Conservation (phyloP, 2,888 invertebrate genomes). For the Lycaena phlaeas region DNA sequence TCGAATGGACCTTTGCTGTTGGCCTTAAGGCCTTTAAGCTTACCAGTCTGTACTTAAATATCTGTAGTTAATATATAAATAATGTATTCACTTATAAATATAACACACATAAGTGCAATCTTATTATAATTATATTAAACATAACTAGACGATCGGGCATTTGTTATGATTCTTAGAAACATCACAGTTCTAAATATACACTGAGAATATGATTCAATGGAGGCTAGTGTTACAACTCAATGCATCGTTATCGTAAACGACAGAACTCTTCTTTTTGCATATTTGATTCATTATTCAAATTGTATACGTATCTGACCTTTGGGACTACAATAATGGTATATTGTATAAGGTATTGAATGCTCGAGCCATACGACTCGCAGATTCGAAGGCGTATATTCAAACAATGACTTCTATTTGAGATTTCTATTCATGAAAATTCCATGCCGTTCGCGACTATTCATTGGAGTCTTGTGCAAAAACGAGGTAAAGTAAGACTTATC, state of each 20-base stretch:
- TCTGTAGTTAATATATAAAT: too few species aligned
- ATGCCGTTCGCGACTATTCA: neutral
- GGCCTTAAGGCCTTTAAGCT: neutral
- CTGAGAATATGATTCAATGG: neutral
- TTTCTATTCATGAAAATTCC: constrained; percentile 12
- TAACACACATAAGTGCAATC: too few species aligned
- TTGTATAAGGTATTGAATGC: constrained; percentile 14
- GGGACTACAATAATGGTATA: constrained; percentile 15
- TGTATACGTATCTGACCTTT: constrained; percentile 15
- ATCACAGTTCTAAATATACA: neutral
- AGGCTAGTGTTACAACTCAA: neutral
- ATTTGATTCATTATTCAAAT: constrained; percentile 9
- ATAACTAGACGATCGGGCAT: constrained; percentile 1
- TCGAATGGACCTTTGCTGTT: too few species aligned
- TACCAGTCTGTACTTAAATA: neutral
- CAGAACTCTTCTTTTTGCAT: constrained; percentile 1
- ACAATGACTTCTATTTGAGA: constrained; percentile 14
- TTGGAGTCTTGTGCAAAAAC: neutral
- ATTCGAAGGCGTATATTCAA: constrained; percentile 12
- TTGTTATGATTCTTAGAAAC: neutral
- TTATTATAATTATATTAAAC: neutral
- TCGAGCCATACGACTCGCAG: constrained; percentile 14
- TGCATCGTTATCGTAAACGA: neutral
- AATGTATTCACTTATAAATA: too few species aligned
- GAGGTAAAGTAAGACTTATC: too few species aligned